Evolutionary conservation across 2,797 vertebrate species (phyloP).

Genomic region (Enteromius radiatus): DNA sequence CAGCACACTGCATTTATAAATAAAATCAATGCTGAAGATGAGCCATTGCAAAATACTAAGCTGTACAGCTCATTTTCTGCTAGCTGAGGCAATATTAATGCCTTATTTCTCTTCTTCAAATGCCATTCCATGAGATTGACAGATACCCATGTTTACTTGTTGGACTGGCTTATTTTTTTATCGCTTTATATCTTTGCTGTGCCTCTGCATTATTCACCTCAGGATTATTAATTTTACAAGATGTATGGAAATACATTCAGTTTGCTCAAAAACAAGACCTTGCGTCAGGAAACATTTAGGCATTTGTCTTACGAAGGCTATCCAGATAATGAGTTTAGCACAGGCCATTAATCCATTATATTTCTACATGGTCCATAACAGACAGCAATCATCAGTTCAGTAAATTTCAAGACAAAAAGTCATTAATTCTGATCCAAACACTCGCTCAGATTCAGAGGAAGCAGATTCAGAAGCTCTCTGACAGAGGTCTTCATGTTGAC

Average conservation of each 20-base stretch:
- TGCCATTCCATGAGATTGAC: conserved; percentile 28
- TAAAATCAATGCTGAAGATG: not conserved
- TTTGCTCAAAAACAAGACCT: conserved; percentile 23
- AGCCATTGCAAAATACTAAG: conserved; percentile 4
- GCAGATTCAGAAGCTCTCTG: conserved; percentile 10
- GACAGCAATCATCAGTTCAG: conserved; percentile 29
- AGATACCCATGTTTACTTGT: conserved; percentile 1
- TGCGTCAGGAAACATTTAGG: conserved; percentile 14
- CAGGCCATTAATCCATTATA: conserved; percentile 39
- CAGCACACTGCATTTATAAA: conserved; percentile 3
- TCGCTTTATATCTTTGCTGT: not conserved
- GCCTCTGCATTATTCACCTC: conserved; percentile 18
- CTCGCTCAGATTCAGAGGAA: conserved; percentile 31
- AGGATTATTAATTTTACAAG: conserved; percentile 18
- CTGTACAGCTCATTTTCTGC: conserved; percentile 1
- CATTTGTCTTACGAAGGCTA: conserved; percentile 1
- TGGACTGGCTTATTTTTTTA: not conserved
- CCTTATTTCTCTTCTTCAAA: conserved; percentile 12
- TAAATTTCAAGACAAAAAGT: conserved; percentile 44
- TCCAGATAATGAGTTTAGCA: conserved; percentile 25
- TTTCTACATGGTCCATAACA: conserved; percentile 28
- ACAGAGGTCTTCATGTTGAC: conserved; percentile 32
- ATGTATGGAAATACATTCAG: not conserved
- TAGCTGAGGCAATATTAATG: not conserved
- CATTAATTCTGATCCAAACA: conserved; percentile 42